Evolutionary conservation across 2,797 vertebrate genomes (phyloP).

Genomic region (Melanotaenia boesemani): DNA sequence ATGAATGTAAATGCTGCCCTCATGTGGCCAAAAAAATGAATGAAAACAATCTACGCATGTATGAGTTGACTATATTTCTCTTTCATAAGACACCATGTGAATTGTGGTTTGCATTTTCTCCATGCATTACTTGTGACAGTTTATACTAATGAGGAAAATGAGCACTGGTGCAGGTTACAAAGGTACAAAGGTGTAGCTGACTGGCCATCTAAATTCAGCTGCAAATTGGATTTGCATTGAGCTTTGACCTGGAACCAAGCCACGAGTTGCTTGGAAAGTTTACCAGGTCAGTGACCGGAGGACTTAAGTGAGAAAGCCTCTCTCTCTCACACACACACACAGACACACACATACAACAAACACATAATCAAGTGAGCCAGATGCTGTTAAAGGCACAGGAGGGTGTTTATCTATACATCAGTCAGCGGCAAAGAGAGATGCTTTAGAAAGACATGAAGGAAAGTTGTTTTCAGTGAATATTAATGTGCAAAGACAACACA

Average conservation of each 20-base stretch:
- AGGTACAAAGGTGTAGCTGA: constrained; percentile 11
- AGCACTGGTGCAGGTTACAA: background rate
- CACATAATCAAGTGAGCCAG: constrained; percentile 22
- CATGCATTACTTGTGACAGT: background rate
- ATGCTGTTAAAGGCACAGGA: constrained; percentile 41
- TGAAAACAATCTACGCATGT: background rate
- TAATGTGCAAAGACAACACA: background rate
- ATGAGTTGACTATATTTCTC: background rate
- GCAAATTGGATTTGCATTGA: constrained; percentile 72
- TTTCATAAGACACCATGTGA: background rate
- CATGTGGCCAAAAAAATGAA: constrained; percentile 54
- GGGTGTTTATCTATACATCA: background rate
- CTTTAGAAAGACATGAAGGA: background rate
- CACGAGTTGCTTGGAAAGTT: constrained; percentile 66
- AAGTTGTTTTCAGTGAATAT: background rate
- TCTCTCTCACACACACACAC: constrained; percentile 3
- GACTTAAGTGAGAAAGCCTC: constrained; percentile 59
- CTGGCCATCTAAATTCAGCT: constrained; percentile 54
- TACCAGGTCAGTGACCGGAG: constrained; percentile 69
- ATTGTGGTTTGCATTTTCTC: background rate
- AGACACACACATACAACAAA: constrained; percentile 2
- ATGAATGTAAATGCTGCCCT: constrained; percentile 57
- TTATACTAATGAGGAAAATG: background rate
- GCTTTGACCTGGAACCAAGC: constrained; percentile 55
- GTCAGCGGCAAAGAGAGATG: background rate